Conservation (phyloP, 2,113 vertebrate genomes). For the Podocnemis expansa region DNA sequence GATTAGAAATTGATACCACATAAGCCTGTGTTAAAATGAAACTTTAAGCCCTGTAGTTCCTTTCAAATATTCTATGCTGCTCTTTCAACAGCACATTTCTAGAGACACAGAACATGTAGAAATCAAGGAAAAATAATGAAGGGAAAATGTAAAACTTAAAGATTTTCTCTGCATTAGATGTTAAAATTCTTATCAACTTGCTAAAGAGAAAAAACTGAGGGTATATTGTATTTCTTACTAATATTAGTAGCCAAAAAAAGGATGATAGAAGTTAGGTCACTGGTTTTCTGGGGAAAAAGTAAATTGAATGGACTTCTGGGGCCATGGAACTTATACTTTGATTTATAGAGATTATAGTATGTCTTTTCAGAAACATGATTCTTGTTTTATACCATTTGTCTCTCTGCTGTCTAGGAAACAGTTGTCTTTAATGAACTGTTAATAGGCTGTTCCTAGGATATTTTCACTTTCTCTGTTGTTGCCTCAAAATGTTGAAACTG, state of each 20-base stretch:
- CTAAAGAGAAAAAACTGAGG: slow-evolving; percentile 54
- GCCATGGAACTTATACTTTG: slow-evolving; percentile 44
- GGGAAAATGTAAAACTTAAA: slow-evolving; percentile 44
- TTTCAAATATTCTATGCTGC: background rate
- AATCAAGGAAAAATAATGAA: slow-evolving; percentile 58
- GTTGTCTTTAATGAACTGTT: slow-evolving; percentile 44
- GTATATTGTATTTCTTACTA: slow-evolving; percentile 48
- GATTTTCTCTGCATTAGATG: slow-evolving; percentile 19
- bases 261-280: slow-evolving; percentile 8
- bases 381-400: slow-evolving; percentile 45
- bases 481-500: slow-evolving; percentile 24
- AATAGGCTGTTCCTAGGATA: slow-evolving; percentile 13
- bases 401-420: slow-evolving; percentile 46
- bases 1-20: background rate
- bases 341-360: slow-evolving; percentile 24
- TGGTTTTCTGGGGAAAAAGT: slow-evolving; percentile 18
- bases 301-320: slow-evolving; percentile 25
- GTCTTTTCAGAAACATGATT: slow-evolving; percentile 30
- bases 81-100: background rate
- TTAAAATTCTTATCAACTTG: background rate
- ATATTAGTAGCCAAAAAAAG: slow-evolving; percentile 61
- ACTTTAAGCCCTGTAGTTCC: background rate
- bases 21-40: slow-evolving; percentile 25
- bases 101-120: slow-evolving; percentile 18
- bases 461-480: slow-evolving; percentile 16